Base-by-base conservation (phyloP, 1,140 invertebrate genomes). In the Steinernema feltiae region DNA sequence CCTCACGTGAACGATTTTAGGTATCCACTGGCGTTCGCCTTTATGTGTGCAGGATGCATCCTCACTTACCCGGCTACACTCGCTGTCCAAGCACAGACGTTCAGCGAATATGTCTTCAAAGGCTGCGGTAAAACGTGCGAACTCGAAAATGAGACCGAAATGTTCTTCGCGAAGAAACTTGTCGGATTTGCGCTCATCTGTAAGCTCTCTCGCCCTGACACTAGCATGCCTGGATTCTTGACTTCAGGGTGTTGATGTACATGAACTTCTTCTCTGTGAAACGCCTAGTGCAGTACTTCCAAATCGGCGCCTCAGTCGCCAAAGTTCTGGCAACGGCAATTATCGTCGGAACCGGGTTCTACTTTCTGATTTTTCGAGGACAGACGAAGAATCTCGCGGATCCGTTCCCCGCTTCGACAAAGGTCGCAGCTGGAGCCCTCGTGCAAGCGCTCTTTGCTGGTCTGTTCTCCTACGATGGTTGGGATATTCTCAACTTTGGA, bases 401-500 rank as follows among this genome's bases (percentile, higher is more conserved):
- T 18, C 83, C 81, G 1, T 84, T 82, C 70, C 48, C 32, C 2
- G 30, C 32, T 70, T 24, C 48, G 3, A 63, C 53, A 27, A 15
- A 69, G 32, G 73, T 31, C n/a, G 24, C 79, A 0, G 30, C 76
- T 27, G 76, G 48, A 17, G 29, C 30, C 29, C 71, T 41, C n/a
- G 74, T 79, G 1, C 48, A 63, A 29, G 80, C 80, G 0, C 80
- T 82, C 29, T 82, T 82, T 69, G 71, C 74, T 17, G 78, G 80
- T 15, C 69, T 82, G 17, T 82, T 83, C 71, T 48, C 69, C 18
- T 82, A 83, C 74, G 82, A 84, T 70, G 82, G 82, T 15, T 82
- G 81, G 81, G 81, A 82, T 69, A 78, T 82, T 30, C 69, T 82
- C 3, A 82, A 82, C 73, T 82, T 81, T 74, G 81, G 81, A n/a